A percentile compares a stretch with the other conserved stretches of the same genome.
Conservation (phyloP, 2,888 invertebrate genomes). For the Cerastis leucographa region DNA sequence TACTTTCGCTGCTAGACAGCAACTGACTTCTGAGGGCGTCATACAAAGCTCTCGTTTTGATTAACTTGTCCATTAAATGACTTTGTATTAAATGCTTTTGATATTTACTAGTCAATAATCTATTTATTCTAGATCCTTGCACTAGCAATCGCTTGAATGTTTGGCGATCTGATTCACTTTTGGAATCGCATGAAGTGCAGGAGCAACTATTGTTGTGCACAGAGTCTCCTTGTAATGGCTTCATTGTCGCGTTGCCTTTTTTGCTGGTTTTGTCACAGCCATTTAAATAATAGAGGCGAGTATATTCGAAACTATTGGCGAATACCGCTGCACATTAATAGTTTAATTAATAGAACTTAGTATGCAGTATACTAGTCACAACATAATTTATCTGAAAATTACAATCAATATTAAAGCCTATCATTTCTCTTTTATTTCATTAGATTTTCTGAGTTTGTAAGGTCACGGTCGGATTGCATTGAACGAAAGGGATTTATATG, state of each 20-base stretch:
- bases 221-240: constrained; percentile 62
- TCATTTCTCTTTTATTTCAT: constrained; percentile 4
- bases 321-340: constrained; percentile 61
- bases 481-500: not conserved
- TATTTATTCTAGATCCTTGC: constrained; percentile 73
- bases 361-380: constrained; percentile 47
- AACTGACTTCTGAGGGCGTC: constrained; percentile 77
- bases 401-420: constrained; percentile 10
- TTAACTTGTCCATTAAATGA: constrained; percentile 76
- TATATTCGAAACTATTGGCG: constrained; percentile 45
- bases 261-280: constrained; percentile 19
- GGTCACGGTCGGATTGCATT: not conserved
- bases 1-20: constrained; percentile 71
- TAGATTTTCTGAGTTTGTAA: not conserved
- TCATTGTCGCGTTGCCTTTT: constrained; percentile 73
- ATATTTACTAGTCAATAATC: constrained; percentile 74
- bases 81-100: constrained; percentile 76
- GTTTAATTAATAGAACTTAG: constrained; percentile 15
- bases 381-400: constrained; percentile 66
- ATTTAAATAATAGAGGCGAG: constrained; percentile 48
- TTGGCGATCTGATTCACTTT: constrained; percentile 71
- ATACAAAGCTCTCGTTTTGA: constrained; percentile 79
- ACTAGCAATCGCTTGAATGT: constrained; percentile 68
- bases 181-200: constrained; percentile 74
- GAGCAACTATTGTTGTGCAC: constrained; percentile 71